Conservation (phyloP, 2,888 invertebrate species). For the Plutella xylostella region DNA sequence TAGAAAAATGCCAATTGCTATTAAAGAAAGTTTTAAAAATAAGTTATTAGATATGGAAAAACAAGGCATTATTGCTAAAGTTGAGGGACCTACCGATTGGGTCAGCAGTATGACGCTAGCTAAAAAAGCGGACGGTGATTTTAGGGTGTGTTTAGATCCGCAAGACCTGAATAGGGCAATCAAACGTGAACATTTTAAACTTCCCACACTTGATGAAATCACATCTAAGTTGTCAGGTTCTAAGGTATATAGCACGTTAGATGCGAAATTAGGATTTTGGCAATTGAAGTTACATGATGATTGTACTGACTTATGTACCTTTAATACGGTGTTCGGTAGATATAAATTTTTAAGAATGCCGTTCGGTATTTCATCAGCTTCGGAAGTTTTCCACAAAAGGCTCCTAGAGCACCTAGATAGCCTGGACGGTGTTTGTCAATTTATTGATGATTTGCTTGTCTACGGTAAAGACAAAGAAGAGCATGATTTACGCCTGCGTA, state of each 20-base stretch:
- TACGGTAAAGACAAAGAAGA: slow-evolving; percentile 7
- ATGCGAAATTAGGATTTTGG: slow-evolving; percentile 1
- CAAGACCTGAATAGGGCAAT: slow-evolving; percentile 14
- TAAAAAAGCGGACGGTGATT: slow-evolving; percentile 21
- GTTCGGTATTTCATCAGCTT: slow-evolving; percentile 19
- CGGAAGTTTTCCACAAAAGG: slow-evolving; percentile 20
- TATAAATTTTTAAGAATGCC: slow-evolving; percentile 13
- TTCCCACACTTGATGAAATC: slow-evolving; percentile 12
- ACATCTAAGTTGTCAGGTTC: slow-evolving; percentile 1
- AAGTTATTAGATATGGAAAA: slow-evolving; percentile 19
- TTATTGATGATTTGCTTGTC: slow-evolving; percentile 10
- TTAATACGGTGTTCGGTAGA: neutral
- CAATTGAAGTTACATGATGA: neutral
- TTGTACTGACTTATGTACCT: neutral
- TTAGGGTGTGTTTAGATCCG: slow-evolving; percentile 20
- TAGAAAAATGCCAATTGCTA: slow-evolving; percentile 19
- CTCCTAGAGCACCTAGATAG: slow-evolving; percentile 9
- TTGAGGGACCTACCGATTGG: slow-evolving; percentile 21
- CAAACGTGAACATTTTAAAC: slow-evolving; percentile 9
- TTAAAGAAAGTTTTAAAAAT: slow-evolving; percentile 16
- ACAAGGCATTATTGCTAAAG: slow-evolving; percentile 17
- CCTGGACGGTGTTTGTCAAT: slow-evolving; percentile 9
- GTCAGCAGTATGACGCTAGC: slow-evolving; percentile 23
- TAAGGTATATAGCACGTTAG: neutral
- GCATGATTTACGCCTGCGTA: slow-evolving; percentile 8